These are phyloP conservation scores for Brassicogethes aeneus DNA, from an alignment of 2,888 invertebrate species.

Conservation along the genomic window DNA sequence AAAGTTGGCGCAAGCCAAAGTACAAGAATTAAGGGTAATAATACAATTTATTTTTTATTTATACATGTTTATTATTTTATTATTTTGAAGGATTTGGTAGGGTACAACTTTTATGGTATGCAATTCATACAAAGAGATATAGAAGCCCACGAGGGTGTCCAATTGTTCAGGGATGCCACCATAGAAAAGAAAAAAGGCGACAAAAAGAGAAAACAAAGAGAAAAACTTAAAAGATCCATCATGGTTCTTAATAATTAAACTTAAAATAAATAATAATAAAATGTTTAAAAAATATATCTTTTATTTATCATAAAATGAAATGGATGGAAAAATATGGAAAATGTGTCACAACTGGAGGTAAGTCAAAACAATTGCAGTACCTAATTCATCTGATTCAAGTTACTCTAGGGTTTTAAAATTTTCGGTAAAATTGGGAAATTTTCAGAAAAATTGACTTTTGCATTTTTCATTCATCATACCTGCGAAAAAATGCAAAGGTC, in stretches of 20 bases:
- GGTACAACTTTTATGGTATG: conserved; percentile 78
- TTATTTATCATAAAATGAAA: too few species aligned
- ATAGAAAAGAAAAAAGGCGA: conserved; percentile 53
- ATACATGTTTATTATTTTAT: conserved; percentile 19
- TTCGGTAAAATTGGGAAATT: too few species aligned
- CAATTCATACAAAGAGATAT: conserved; percentile 65
- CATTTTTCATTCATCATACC: too few species aligned
- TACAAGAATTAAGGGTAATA: conserved; percentile 56
- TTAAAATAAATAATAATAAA: too few species aligned
- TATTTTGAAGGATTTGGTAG: conserved; percentile 63
- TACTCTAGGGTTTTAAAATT: too few species aligned
- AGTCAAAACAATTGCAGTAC: too few species aligned
- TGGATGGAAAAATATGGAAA: too few species aligned
- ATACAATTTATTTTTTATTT: conserved; percentile 19
- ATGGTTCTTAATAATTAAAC: conserved; percentile 28
- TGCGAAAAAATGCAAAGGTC: too few species aligned
- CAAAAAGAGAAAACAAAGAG: conserved; percentile 51
- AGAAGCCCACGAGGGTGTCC: conserved; percentile 65
- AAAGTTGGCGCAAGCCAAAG: conserved; percentile 45
- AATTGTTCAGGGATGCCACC: conserved; percentile 70
- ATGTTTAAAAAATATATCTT: too few species aligned
- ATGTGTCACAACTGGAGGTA: too few species aligned
- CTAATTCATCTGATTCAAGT: too few species aligned
- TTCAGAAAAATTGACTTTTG: too few species aligned
- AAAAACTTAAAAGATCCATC: conserved; percentile 55